Conservation (phyloP, 2,797 vertebrate genomes). For the Argyrosomus regius region DNA sequence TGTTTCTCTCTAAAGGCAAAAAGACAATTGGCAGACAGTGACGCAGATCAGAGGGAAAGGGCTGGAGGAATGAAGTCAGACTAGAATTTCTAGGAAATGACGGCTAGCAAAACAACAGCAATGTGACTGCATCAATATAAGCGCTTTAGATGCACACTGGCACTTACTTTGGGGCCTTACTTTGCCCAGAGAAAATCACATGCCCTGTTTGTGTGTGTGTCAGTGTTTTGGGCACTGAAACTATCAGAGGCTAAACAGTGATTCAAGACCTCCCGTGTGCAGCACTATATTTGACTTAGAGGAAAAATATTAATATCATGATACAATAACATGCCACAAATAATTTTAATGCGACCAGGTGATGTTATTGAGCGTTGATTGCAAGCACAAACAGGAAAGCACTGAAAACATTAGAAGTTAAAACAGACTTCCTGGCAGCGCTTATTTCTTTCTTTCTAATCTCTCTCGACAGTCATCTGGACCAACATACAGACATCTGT, state of each 20-base stretch:
- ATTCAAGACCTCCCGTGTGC: slow-evolving; percentile 17
- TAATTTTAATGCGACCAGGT: not conserved
- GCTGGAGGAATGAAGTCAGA: slow-evolving; percentile 55
- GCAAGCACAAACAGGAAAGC: slow-evolving; percentile 49
- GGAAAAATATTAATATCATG: slow-evolving; percentile 15
- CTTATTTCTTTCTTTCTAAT: slow-evolving; percentile 54
- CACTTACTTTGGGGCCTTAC: slow-evolving; percentile 4
- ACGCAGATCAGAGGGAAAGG: slow-evolving; percentile 55
- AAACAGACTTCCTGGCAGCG: slow-evolving; percentile 52
- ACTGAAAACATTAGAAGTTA: slow-evolving; percentile 35
- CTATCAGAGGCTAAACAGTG: not conserved
- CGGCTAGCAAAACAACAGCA: slow-evolving; percentile 55
- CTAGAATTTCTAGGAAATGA: slow-evolving; percentile 66
- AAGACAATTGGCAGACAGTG: slow-evolving; percentile 61
- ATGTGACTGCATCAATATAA: slow-evolving; percentile 43
- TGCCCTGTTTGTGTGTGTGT: slow-evolving; percentile 25
- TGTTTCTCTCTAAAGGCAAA: slow-evolving; percentile 52
- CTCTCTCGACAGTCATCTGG: slow-evolving; percentile 69
- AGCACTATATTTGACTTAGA: not conserved
- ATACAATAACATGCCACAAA: slow-evolving; percentile 46
- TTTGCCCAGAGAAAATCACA: slow-evolving; percentile 40
- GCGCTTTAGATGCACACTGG: not conserved
- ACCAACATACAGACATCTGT: slow-evolving; percentile 64
- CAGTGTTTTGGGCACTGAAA: slow-evolving; percentile 1
- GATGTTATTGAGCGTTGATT: slow-evolving; percentile 38